Evolutionary conservation across 2,113 vertebrate species (phyloP).

Genomic region (Zosterops hypoxanthus): DNA sequence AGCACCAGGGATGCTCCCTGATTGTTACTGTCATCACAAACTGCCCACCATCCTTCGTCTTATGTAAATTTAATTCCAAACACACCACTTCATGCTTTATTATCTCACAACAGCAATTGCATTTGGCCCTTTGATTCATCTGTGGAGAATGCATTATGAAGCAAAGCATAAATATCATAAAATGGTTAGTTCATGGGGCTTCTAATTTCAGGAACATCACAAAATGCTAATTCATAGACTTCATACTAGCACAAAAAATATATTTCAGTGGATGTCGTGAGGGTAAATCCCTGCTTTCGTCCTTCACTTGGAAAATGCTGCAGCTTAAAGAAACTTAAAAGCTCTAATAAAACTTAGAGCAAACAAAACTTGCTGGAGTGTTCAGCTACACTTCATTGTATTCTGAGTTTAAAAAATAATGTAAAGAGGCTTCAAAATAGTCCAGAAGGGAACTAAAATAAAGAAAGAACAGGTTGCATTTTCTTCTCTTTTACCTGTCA

Average conservation of each 20-base stretch:
- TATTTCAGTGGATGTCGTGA: conserved; percentile 49
- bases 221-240: conserved; percentile 75
- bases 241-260: conserved; percentile 64
- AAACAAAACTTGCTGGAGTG: conserved; percentile 2
- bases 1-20: background rate
- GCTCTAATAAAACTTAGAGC: conserved; percentile 48
- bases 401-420: background rate
- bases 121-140: conserved; percentile 79
- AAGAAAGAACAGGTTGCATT: background rate
- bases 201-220: conserved; percentile 78
- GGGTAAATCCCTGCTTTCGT: conserved; percentile 51
- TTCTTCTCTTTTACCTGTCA: background rate
- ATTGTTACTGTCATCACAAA: conserved; percentile 60
- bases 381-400: background rate
- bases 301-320: conserved; percentile 56
- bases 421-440: background rate
- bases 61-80: conserved; percentile 78
- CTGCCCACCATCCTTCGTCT: conserved; percentile 72
- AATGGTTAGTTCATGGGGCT: conserved; percentile 80
- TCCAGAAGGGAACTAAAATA: background rate
- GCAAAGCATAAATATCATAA: conserved; percentile 79
- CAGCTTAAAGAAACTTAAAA: conserved; percentile 70
- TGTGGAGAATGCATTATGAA: conserved; percentile 81
- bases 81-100: conserved; percentile 78
- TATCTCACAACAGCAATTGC: conserved; percentile 76